These are phyloP conservation scores for Trichogramma dendrolimi DNA, from an alignment of 2,888 invertebrate species.

Conservation along the genomic window DNA sequence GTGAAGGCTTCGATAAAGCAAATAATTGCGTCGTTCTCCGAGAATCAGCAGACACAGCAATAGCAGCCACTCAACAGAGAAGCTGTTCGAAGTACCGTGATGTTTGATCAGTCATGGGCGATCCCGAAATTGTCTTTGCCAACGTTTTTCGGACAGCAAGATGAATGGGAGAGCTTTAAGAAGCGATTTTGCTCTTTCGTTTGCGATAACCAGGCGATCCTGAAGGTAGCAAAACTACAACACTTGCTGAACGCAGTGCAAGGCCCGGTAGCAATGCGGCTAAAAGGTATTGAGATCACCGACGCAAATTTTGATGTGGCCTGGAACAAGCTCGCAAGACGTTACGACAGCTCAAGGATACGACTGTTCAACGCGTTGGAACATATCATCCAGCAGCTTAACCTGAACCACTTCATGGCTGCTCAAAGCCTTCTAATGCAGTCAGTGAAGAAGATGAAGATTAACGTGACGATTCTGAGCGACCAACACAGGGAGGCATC, in stretches of 20 bases:
- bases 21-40: too few relatives aligned
- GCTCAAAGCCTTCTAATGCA: too few relatives aligned
- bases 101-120: too few relatives aligned
- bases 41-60: too few relatives aligned
- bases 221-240: background rate
- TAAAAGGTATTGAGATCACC: background rate
- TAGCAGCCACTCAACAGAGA: too few relatives aligned
- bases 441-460: too few relatives aligned
- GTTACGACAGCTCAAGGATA: background rate
- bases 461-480: too few relatives aligned
- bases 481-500: too few relatives aligned
- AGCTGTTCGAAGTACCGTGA: too few relatives aligned
- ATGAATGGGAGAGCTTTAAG: background rate
- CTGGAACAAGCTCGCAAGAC: background rate
- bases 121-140: background rate
- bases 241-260: background rate
- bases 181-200: constrained; percentile 1
- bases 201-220: background rate
- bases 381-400: too few relatives aligned
- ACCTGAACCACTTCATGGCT: too few relatives aligned
- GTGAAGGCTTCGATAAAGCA: too few relatives aligned
- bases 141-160: background rate
- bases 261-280: background rate
- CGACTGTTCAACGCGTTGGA: background rate
- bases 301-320: background rate